phyloP scores from a whole-genome alignment of 2,113 vertebrate species.

The Tetrao urogallus region DNA sequence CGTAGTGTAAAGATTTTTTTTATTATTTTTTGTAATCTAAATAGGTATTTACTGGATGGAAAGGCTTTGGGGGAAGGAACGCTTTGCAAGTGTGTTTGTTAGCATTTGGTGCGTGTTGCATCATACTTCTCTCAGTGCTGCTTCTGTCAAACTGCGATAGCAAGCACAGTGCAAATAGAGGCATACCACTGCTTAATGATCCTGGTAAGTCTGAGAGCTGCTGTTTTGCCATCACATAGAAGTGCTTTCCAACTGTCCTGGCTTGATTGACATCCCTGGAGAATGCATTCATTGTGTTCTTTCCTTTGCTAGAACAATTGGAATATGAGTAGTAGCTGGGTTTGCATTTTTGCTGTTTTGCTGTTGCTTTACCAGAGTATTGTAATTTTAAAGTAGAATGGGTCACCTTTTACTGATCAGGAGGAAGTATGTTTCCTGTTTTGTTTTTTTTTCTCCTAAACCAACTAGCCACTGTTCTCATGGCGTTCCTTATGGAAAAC shows the following conservation, averaged over 20 bases:
- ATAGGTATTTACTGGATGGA: not conserved
- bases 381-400: not conserved
- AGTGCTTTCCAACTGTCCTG: not conserved
- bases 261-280: not conserved
- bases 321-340: not conserved
- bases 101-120: conserved; percentile 34
- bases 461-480: not conserved
- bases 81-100: conserved; percentile 11
- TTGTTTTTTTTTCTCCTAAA: not conserved
- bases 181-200: not conserved
- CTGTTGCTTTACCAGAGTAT: not conserved
- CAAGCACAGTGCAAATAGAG: not conserved
- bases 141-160: not conserved
- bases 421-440: not conserved
- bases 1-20: not conserved
- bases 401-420: not conserved
- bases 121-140: conserved; percentile 1
- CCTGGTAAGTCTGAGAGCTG: not conserved
- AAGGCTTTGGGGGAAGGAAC: not conserved
- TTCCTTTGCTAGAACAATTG: conserved; percentile 3
- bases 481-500: not conserved
- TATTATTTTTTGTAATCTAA: not conserved
- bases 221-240: not conserved
- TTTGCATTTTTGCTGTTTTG: not conserved
- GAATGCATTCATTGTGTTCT: not conserved